phyloP scores from a whole-genome alignment of 2,797 vertebrate genomes.

The Lophotriccus pileatus region DNA sequence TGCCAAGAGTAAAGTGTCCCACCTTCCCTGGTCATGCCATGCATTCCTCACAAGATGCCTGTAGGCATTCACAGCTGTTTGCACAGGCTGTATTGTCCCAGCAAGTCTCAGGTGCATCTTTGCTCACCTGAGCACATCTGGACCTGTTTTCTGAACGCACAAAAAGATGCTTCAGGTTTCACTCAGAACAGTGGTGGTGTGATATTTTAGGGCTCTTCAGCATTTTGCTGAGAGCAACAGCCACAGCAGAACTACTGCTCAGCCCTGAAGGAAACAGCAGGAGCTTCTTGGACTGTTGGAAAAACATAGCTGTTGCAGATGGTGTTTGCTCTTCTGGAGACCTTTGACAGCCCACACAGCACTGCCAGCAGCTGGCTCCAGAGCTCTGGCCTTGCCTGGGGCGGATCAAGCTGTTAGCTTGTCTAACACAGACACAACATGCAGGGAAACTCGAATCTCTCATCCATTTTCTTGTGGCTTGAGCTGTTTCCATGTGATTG shows the following conservation, averaged over 20 bases:
- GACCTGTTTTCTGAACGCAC: background rate
- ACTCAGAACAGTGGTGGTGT: background rate
- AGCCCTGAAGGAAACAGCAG: background rate
- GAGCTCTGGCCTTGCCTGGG: background rate
- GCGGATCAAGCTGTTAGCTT: background rate
- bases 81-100: background rate
- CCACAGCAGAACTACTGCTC: background rate
- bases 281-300: background rate
- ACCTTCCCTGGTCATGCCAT: background rate
- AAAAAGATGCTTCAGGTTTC: background rate
- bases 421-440: background rate
- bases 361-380: background rate
- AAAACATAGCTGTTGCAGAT: background rate
- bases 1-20: background rate
- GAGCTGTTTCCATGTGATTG: background rate
- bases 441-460: background rate
- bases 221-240: background rate
- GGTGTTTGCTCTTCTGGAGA: background rate
- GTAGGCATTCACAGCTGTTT: background rate
- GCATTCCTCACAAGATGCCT: background rate
- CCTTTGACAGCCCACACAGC: background rate
- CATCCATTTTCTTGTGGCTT: background rate
- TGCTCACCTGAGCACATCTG: background rate
- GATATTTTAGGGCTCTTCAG: background rate
- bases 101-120: background rate